Percentiles rank a stretch among this genome's conserved stretches.
Conservation (phyloP, 64 coral and sea anemone genomes). For the Porites lutea region DNA sequence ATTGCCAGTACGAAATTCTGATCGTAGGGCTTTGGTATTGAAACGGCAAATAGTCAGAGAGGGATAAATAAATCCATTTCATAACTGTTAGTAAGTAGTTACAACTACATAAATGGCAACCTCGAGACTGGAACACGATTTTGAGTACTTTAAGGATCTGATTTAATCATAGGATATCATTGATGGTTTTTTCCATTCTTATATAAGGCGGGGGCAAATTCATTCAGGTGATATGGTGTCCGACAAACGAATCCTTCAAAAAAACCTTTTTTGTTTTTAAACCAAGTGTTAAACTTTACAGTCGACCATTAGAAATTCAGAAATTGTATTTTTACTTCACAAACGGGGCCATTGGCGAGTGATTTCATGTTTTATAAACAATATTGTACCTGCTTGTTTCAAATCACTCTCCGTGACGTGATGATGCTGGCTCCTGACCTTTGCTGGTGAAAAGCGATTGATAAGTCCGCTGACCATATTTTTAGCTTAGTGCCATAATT, state of each 20-base stretch:
- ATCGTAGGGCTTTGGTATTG: too few species aligned
- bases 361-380: slow-evolving; percentile 37
- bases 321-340: neutral
- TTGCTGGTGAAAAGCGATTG: neutral
- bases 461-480: neutral
- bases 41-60: too few species aligned
- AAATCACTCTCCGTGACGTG: neutral
- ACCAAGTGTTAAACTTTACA: neutral
- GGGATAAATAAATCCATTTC: too few species aligned
- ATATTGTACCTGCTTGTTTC: slow-evolving; percentile 2
- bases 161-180: too few species aligned
- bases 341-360: neutral
- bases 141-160: too few species aligned
- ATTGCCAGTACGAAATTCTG: too few species aligned
- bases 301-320: neutral
- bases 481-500: neutral
- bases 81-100: too few species aligned
- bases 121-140: too few species aligned
- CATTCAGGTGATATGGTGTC: too few species aligned
- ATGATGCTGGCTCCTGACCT: neutral
- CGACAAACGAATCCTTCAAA: too few species aligned
- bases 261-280: neutral
- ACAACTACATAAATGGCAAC: too few species aligned
- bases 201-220: neutral
- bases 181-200: neutral